phyloP scores from a whole-genome alignment of 2,797 vertebrate genomes.

The Pseudopleuronectes americanus region DNA sequence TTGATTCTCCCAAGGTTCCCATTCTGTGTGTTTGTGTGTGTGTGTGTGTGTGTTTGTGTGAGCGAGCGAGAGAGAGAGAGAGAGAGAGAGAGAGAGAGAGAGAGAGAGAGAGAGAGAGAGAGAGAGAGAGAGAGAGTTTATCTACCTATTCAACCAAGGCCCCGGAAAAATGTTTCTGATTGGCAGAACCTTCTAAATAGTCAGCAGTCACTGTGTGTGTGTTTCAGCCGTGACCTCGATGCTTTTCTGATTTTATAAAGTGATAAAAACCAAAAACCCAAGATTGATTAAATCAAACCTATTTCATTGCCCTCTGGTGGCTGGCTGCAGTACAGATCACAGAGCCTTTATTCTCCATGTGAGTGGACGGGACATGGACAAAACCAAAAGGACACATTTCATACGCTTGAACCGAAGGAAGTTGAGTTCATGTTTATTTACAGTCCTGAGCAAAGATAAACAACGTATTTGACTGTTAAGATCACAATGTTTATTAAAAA shows the following conservation, averaged over 20 bases:
- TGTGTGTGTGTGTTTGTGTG: conserved; percentile 7
- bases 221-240: neutral
- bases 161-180: neutral
- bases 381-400: no score
- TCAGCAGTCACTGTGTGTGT: neutral
- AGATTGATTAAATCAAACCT: no score
- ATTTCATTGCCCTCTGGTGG: no score
- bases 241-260: neutral
- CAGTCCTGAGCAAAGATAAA: no score
- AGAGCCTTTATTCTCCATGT: no score
- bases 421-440: no score
- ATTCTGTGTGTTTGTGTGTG: neutral
- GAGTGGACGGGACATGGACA: no score
- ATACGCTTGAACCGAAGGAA: no score
- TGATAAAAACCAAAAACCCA: no score
- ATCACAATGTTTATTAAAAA: no score
- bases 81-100: neutral
- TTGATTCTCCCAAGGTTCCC: conserved; percentile 55
- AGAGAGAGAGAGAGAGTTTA: neutral
- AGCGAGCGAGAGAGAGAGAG: neutral
- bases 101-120: neutral
- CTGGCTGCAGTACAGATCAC: no score
- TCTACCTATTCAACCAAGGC: neutral
- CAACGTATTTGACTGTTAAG: no score
- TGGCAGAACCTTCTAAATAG: neutral